Evolutionary conservation across 1,140 invertebrate species (phyloP).

Genomic region (Andricus grossulariae): DNA sequence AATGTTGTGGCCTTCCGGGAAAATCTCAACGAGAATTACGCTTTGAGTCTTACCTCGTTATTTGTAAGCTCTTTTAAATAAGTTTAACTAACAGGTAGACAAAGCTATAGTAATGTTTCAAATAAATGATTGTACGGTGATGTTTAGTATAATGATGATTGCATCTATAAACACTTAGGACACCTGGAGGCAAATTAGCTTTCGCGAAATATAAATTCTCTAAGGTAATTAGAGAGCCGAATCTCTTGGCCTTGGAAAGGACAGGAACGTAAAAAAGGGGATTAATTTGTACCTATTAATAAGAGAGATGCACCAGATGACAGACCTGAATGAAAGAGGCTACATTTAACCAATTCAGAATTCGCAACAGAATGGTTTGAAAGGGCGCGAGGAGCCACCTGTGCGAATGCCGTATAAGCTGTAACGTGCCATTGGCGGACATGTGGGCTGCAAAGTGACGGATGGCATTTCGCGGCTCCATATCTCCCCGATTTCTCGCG

Average conservation of each 20-base stretch:
- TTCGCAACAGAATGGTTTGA: constrained; percentile 57
- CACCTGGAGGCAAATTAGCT: constrained; percentile 8
- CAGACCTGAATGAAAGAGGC: constrained; percentile 26
- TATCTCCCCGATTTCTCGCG: constrained; percentile 74
- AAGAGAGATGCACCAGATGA: constrained; percentile 31
- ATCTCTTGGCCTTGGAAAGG: background rate
- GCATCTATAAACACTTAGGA: background rate
- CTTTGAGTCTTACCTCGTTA: too few relatives aligned
- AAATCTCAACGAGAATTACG: background rate
- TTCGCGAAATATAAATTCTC: constrained; percentile 21
- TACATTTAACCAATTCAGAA: constrained; percentile 32
- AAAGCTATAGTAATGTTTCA: too few relatives aligned
- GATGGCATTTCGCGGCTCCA: constrained; percentile 74
- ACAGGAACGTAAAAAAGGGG: constrained; percentile 3
- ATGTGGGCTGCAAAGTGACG: constrained; percentile 68
- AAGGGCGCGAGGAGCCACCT: constrained; percentile 35
- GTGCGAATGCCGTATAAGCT: constrained; percentile 45
- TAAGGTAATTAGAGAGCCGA: constrained; percentile 12
- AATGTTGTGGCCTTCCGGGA: background rate
- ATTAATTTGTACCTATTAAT: constrained; percentile 5
- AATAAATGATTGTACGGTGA: too few relatives aligned
- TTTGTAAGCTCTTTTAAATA: too few relatives aligned
- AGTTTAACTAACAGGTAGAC: too few relatives aligned
- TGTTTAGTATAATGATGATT: too few relatives aligned
- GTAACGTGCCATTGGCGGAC: constrained; percentile 49